Evolutionary conservation across 2,113 vertebrate species (phyloP).

Genomic region (Tachuris rubrigastra): DNA sequence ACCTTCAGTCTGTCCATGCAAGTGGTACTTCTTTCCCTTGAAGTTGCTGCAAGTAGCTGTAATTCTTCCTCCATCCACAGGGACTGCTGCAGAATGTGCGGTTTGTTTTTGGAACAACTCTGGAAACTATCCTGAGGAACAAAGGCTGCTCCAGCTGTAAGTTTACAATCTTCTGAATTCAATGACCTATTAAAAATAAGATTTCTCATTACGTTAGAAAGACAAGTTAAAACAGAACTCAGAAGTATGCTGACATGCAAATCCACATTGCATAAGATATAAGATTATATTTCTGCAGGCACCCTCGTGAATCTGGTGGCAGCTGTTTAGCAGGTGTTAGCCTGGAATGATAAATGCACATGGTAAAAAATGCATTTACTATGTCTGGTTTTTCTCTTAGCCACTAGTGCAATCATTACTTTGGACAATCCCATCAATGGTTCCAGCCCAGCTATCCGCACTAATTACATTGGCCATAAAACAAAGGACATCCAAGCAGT

Average conservation of each 20-base stretch:
- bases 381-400: constrained; percentile 28
- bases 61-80: constrained; percentile 75
- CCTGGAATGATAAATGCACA: background rate
- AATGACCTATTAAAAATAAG: constrained; percentile 45
- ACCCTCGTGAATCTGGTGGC: background rate
- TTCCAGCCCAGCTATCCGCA: constrained; percentile 93
- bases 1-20: background rate
- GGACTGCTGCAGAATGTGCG: constrained; percentile 95
- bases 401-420: constrained; percentile 82
- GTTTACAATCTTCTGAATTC: constrained; percentile 45
- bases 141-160: constrained; percentile 93
- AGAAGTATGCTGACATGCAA: constrained; percentile 22
- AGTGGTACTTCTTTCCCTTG: background rate
- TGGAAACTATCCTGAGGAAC: constrained; percentile 91
- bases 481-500: constrained; percentile 89
- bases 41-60: background rate
- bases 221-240: constrained; percentile 22
- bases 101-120: constrained; percentile 93
- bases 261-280: constrained; percentile 12
- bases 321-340: constrained; percentile 50
- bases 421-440: constrained; percentile 90
- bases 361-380: background rate
- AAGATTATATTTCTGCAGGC: constrained; percentile 33
- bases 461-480: constrained; percentile 92
- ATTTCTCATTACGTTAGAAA: background rate